phyloP scores from a whole-genome alignment of 2,113 vertebrate genomes.

The Catharus fuscescens region DNA sequence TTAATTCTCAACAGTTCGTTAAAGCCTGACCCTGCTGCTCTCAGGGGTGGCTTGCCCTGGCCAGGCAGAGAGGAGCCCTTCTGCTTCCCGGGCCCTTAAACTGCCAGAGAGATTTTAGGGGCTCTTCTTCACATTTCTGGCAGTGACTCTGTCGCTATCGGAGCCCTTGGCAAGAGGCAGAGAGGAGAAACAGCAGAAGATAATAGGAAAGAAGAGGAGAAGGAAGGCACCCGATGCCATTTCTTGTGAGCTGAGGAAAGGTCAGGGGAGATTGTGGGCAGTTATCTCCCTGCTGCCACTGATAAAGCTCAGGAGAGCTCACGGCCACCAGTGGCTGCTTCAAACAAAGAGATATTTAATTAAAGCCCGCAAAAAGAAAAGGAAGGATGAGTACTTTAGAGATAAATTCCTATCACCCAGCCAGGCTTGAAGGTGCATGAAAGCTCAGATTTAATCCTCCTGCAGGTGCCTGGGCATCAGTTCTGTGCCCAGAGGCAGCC shows the following conservation, averaged over 20 bases:
- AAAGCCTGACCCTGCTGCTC: constrained; percentile 72
- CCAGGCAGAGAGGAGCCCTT: constrained; percentile 39
- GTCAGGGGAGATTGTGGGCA: constrained; percentile 70
- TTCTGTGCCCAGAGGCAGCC: neutral
- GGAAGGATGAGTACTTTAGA: constrained; percentile 7
- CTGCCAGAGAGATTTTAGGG: constrained; percentile 62
- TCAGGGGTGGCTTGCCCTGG: neutral
- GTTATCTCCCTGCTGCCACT: constrained; percentile 71
- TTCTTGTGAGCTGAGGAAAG: constrained; percentile 50
- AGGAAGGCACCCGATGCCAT: constrained; percentile 23
- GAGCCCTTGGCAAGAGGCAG: neutral
- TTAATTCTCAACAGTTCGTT: constrained; percentile 76
- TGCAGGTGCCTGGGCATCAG: neutral
- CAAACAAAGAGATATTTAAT: constrained; percentile 68
- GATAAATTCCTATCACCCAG: neutral
- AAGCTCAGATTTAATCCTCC: neutral
- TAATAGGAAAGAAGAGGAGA: constrained; percentile 49
- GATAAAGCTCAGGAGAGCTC: constrained; percentile 67
- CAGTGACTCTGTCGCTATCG: constrained; percentile 34
- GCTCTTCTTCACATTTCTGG: constrained; percentile 42
- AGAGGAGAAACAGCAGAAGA: constrained; percentile 44
- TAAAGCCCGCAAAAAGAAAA: constrained; percentile 30
- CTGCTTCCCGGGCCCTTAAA: constrained; percentile 60
- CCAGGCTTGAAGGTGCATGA: neutral
- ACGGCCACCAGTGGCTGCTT: constrained; percentile 52